These are phyloP conservation scores for Hycleus cichorii DNA, from an alignment of 1,140 invertebrate species.

Conservation along the genomic window DNA sequence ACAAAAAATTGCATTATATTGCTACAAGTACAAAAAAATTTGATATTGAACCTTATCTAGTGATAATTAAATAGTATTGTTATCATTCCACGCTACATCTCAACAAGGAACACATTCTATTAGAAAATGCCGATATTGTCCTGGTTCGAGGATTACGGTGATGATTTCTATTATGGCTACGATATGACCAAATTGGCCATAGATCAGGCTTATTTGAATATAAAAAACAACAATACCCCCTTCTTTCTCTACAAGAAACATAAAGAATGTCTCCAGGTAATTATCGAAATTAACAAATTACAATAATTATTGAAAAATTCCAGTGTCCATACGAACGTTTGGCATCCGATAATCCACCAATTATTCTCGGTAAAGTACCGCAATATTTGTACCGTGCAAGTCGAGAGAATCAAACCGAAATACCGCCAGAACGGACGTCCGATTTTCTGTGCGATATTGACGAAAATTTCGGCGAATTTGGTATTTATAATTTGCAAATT, in stretches of 20 bases:
- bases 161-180: constrained; percentile 38
- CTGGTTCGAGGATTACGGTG: constrained; percentile 44
- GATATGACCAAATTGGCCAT: constrained; percentile 44
- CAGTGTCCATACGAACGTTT: too few relatives aligned
- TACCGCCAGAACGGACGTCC: too few relatives aligned
- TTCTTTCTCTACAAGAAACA: constrained; percentile 3
- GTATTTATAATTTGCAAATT: constrained; percentile 62
- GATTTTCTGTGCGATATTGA: constrained; percentile 47
- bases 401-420: too few relatives aligned
- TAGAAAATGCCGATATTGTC: constrained; percentile 22
- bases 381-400: too few relatives aligned
- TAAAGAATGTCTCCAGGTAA: constrained; percentile 2
- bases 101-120: not conserved
- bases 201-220: constrained; percentile 51
- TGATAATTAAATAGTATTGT: not conserved
- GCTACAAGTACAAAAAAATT: too few relatives aligned
- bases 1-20: too few relatives aligned
- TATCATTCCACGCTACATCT: not conserved
- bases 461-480: constrained; percentile 60
- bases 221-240: constrained; percentile 26
- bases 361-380: too few relatives aligned
- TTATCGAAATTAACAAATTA: not conserved
- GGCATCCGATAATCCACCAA: too few relatives aligned
- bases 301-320: too few relatives aligned
- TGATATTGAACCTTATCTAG: not conserved